phyloP scores from a whole-genome alignment of 2,113 vertebrate species.

The Neodontobutis hainanensis region DNA sequence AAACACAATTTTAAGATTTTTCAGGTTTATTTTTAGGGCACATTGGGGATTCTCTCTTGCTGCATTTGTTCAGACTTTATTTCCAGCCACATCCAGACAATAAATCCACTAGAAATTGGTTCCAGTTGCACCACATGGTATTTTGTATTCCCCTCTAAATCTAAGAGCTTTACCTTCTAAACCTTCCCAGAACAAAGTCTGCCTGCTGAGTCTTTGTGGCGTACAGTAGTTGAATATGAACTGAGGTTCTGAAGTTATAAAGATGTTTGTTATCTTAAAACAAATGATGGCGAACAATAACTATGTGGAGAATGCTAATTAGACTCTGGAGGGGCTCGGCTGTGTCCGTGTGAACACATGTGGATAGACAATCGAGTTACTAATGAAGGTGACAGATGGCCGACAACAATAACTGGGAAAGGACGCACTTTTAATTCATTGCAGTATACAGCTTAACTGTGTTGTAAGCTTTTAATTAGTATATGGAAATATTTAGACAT shows the following conservation, averaged over 20 bases:
- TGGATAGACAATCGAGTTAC: not conserved
- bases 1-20: too few relatives aligned
- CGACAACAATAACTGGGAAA: not conserved
- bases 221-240: not conserved
- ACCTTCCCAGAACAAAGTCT: not conserved
- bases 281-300: not conserved
- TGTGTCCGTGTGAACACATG: not conserved
- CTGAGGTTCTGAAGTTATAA: not conserved
- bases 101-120: not conserved
- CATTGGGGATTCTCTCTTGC: not conserved
- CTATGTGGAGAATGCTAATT: not conserved
- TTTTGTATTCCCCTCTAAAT: not conserved
- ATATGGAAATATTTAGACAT: not conserved
- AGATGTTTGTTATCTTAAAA: not conserved
- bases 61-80: not conserved
- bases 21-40: too few relatives aligned
- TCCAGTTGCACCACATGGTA: not conserved
- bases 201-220: not conserved
- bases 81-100: not conserved
- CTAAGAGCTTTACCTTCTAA: not conserved
- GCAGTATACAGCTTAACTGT: not conserved
- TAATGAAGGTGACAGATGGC: slow-evolving; percentile 3
- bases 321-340: not conserved
- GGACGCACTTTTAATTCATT: not conserved
- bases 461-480: not conserved